Evolutionary conservation across 2,888 invertebrate species (phyloP), one percentile per base, ranked within the genome.

Genomic region (Muschampia plurimacula): DNA sequence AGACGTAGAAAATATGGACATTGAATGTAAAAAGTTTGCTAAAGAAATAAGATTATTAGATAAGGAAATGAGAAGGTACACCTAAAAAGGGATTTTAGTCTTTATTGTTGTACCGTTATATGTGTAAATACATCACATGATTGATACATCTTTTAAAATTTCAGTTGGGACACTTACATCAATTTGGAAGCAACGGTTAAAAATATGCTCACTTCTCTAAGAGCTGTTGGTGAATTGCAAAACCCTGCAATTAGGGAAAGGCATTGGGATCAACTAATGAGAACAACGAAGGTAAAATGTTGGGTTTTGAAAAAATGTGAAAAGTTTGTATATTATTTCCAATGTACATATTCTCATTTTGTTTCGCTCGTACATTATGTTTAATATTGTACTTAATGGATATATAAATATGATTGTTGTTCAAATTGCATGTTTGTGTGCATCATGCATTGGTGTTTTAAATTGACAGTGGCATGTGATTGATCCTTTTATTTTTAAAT

Each of bases 1-100:
- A 75, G 99, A 99, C 85, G 99, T 99, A 57, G 99, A 99, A 91
- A 98, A 99, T 84, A 99, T 99, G 99, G 99, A 99, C 84, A 98
- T 99, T 80, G 99, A 99, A 89, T 99, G 99, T 89, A 99, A 99
- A 88, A 98, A 99, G 86, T 99, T 99, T 89, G 98, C 99, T 2
- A 99, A 99, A 91, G 98, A 98, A 89, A 97, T 98, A 73, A 95
- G 98, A 84, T 95, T 97, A 69, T 89, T 99, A 81, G 99, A 99
- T 85, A 99, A 99, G 86, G 99, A 99, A 93, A 99, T 99, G 98
- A 95, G 99, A 81, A 95, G 96, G 78, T 92, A 79, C 69, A 64
- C 12, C 12, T 57, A 2, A 9, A 28, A 57, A 12, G 4, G 4
- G 7, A 7, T 39, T 39, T 7, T 57, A 22, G 10, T 12, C 4